These are phyloP conservation scores for Illadopsis cleaveri DNA, from an alignment of 2,113 vertebrate species.

Conservation along the genomic window DNA sequence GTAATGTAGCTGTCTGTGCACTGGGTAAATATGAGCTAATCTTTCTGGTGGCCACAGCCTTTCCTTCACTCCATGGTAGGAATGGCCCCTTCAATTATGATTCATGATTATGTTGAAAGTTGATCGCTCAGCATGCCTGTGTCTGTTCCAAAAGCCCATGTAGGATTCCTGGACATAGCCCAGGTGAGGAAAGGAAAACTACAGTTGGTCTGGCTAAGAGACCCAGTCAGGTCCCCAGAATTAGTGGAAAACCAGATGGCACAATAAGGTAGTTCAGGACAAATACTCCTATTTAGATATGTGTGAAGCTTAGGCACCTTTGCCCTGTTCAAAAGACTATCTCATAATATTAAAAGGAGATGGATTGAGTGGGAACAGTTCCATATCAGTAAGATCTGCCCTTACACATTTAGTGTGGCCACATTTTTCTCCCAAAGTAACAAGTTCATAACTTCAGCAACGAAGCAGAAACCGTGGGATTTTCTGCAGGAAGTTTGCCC, in stretches of 20 bases:
- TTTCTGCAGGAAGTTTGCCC: neutral
- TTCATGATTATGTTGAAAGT: neutral
- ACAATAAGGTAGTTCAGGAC: neutral
- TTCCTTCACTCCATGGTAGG: neutral
- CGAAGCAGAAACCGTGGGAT: neutral
- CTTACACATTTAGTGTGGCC: fast-evolving
- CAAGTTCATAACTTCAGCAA: neutral
- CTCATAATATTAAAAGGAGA: neutral
- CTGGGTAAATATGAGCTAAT: neutral
- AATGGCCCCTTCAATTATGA: neutral
- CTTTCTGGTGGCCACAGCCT: neutral
- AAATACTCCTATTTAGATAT: neutral
- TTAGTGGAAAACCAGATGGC: neutral
- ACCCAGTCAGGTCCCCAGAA: neutral
- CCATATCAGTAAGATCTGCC: neutral
- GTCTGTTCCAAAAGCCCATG: neutral
- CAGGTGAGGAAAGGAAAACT: neutral
- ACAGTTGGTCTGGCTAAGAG: neutral
- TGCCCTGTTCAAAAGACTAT: neutral
- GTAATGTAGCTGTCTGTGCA: neutral
- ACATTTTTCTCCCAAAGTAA: neutral
- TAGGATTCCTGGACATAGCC: neutral
- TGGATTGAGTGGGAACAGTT: neutral
- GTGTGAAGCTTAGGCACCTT: neutral
- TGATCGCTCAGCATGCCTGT: neutral